Evolutionary conservation across 2,888 invertebrate species (phyloP), one percentile per base, ranked within the genome.

Genomic region (Myopa tessellatipennis): DNA sequence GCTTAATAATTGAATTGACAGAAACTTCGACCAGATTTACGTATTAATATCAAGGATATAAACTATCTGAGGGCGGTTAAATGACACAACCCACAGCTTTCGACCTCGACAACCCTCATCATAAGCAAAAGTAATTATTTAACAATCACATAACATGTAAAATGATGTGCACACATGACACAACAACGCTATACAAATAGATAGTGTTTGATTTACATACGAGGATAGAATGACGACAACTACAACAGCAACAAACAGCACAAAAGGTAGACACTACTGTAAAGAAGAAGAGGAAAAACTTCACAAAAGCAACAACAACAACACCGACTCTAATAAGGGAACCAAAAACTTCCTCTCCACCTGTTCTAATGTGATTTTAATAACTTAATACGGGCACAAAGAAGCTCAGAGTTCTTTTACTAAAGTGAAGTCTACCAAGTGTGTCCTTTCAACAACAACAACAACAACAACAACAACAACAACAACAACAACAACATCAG

Each of bases 281-380:
- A 58, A 16, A 60, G 38, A 34, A 26, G 34, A 12, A 10, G 2
- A 26, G 40, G 50, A 45, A 68, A n/a, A 18, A 18, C 18, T 40
- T 7, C 45, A 4, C 18, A 26, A n/a, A 68, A 45, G 1, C 52
- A 55, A 55, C 52, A 26, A 55, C 52, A 26, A 65, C 63, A 38
- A 50, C 50, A 50, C 8, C 50, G 36, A 18, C 67, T 36, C 10
- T 38, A 67, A 55, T 52, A 67, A 38, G 36, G 18, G 12, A 26
- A 45, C n/a, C 16, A 12, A 68, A 79, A 79, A 77, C 60, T 77
- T 79, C 78, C 76, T 76, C 77, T 82, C 82, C 86, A 87, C 86
- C 86, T 45, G 45, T 45, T 45, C 87, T 87, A 87, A 87, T 87
- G 85, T 86, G 84, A 83, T 86, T 87, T 87, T 87, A 87, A 87